These are phyloP conservation scores for Eilema griseolum DNA, from an alignment of 2,888 invertebrate species.

Conservation along the genomic window DNA sequence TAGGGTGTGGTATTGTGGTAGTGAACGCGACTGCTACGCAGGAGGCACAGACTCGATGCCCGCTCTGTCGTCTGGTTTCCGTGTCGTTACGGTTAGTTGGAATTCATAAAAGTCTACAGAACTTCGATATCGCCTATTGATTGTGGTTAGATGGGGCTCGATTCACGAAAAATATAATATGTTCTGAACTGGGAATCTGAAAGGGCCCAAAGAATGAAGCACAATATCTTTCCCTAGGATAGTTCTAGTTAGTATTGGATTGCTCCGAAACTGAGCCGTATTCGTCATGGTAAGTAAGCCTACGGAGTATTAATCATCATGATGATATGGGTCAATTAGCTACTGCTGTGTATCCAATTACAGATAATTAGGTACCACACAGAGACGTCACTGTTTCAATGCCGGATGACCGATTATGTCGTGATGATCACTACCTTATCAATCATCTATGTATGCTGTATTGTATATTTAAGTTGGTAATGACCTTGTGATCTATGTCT, in stretches of 20 bases:
- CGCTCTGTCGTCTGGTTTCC: too few relatives aligned
- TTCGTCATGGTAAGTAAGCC: slow-evolving; percentile 14
- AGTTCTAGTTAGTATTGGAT: too few relatives aligned
- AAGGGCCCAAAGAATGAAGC: neutral
- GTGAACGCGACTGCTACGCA: too few relatives aligned
- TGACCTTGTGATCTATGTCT: neutral
- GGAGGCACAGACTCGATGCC: too few relatives aligned
- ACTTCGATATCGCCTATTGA: too few relatives aligned
- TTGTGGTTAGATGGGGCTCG: too few relatives aligned
- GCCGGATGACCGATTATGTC: slow-evolving; percentile 46
- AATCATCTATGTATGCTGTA: neutral
- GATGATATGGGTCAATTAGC: slow-evolving; percentile 51
- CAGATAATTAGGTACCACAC: slow-evolving; percentile 47
- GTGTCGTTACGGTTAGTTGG: too few relatives aligned
- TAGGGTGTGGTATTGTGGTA: too few relatives aligned
- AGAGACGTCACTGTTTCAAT: slow-evolving; percentile 25
- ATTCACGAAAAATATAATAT: too few relatives aligned
- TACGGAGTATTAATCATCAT: slow-evolving; percentile 31
- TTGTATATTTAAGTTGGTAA: neutral
- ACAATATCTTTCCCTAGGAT: slow-evolving; percentile 23
- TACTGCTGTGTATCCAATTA: slow-evolving; percentile 49
- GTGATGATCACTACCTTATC: slow-evolving; percentile 35
- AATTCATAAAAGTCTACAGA: too few relatives aligned
- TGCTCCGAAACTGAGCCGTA: neutral
- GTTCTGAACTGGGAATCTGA: too few relatives aligned